Evolutionary conservation across 2,888 invertebrate genomes (phyloP), one percentile per base, ranked within the genome.

Genomic region (Panzeria rudis): DNA sequence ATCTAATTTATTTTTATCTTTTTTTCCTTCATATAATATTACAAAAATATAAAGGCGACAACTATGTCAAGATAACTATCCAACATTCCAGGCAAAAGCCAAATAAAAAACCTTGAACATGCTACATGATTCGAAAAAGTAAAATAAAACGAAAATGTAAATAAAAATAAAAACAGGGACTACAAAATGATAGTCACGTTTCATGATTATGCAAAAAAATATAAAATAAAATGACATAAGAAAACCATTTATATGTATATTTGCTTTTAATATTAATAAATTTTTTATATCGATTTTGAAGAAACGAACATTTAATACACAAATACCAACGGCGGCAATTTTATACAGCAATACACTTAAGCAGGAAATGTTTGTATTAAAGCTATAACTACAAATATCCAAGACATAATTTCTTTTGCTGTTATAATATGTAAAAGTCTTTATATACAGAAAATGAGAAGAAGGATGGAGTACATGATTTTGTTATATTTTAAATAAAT

Each of bases 181-280:
- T 66, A 69, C 41, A 79, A 75, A 75, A 82, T 82, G 62, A 78
- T 35, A 78, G 82, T 82, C 85, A 85, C 85, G 82, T 85, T 78
- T 41, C 64, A 71, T 85, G 85, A 85, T 78, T 81, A 81, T 82
- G 69, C 59, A 84, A 68, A 82, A 56, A 71, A 7, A 61, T n/a
- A 59, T 59, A 59, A 56, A 64, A 66, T 44, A 17, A 81, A 84
- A 77, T 29, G 68, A 73, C 69, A 82, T 54, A 69, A 85, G 64
- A 71, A 85, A 82, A 25, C 64, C 69, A 85, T 85, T 69, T 81
- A 64, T 41, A 85, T 81, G 77, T 47, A 62, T 75, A 85, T 85
- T 85, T 73, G 50, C 56, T 75, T 82, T 78, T 75, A 82, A 78
- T 82, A 71, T 78, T 78, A 78, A 82, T 82, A 82, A 71, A 64